Evolutionary conservation across 2,888 invertebrate species (phyloP).

Genomic region (Lypha dubia): DNA sequence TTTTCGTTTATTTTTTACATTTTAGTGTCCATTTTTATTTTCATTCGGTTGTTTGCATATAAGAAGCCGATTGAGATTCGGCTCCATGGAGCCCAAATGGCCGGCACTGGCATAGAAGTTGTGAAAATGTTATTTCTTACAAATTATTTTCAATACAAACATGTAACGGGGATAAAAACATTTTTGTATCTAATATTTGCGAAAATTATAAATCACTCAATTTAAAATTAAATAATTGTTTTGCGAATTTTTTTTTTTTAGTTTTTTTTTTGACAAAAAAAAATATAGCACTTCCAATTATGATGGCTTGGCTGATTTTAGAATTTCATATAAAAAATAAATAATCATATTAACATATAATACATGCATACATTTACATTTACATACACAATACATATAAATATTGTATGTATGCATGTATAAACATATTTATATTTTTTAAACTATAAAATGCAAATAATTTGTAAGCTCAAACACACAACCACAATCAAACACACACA

Average conservation of each 20-base stretch:
- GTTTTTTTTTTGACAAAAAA: constrained; percentile 5
- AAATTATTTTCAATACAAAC: too few relatives aligned
- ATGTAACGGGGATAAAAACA: too few relatives aligned
- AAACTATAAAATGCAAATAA: constrained; percentile 37
- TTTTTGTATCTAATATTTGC: too few relatives aligned
- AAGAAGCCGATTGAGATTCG: too few relatives aligned
- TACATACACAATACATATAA: constrained; percentile 7
- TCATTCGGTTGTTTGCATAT: too few relatives aligned
- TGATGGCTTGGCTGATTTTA: constrained; percentile 47
- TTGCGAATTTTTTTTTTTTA: background rate
- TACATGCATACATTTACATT: background rate
- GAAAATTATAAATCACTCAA: background rate
- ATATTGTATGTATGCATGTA: background rate
- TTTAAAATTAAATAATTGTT: background rate
- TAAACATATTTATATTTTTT: constrained; percentile 38
- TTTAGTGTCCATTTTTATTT: too few relatives aligned
- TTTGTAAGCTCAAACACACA: constrained; percentile 53
- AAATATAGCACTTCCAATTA: constrained; percentile 30
- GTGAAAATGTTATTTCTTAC: too few relatives aligned
- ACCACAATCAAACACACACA: constrained; percentile 3
- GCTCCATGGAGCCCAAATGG: too few relatives aligned
- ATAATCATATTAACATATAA: constrained; percentile 33
- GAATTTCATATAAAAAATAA: constrained; percentile 43
- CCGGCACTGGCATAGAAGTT: too few relatives aligned
- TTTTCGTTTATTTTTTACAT: too few relatives aligned